Base-by-base conservation (phyloP, 2,113 vertebrate genomes). In the Pygoscelis adeliae region DNA sequence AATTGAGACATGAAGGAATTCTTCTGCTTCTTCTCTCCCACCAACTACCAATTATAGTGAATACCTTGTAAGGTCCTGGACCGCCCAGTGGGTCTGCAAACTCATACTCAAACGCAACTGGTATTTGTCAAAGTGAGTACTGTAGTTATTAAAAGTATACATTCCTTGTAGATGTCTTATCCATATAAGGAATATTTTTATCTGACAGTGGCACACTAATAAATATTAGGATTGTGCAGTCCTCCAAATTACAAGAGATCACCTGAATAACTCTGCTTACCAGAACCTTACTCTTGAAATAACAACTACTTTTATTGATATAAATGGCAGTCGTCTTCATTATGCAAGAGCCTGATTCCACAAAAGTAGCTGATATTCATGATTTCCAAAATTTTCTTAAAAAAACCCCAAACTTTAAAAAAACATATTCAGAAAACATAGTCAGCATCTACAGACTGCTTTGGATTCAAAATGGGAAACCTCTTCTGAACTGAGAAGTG, bases 151-250 rank as follows among this genome's bases (percentile, higher is more conserved):
- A 74, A n/a, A 89, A 67, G 26, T 62, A 79, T 38, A 76, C 36
- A 90, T 77, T 93, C 61, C 46, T 40, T 36, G 34, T 53, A 87
- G 52, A 25, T 67, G 11, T 80, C 53, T 47, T 80, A 82, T 21
- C 88, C 80, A 30, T 59, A 52, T 56, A 87, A 92, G 91, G 92
- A 74, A 47, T 44, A 78, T 40, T 82, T 95, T 89, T 70, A 93
- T 89, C 72, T 73, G 56, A 27, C 49, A 71, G 55, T 26, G 30
- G n/a, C 49, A 90, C 42, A 49, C 5, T 87, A 82, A 71, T 92
- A 96, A 97, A 96, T 94, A 94, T 47, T 53, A 72, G 49, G 27
- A 80, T 97, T 93, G 76, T 46, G 79, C 55, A 61, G 32, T 52
- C 29, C 26, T 97, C 55, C 40, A 65, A 63, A 72, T 72, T 89